Evolutionary conservation across 2,888 invertebrate species (phyloP), one percentile per base, ranked within the genome.

Genomic region (Parelbella ahira): DNA sequence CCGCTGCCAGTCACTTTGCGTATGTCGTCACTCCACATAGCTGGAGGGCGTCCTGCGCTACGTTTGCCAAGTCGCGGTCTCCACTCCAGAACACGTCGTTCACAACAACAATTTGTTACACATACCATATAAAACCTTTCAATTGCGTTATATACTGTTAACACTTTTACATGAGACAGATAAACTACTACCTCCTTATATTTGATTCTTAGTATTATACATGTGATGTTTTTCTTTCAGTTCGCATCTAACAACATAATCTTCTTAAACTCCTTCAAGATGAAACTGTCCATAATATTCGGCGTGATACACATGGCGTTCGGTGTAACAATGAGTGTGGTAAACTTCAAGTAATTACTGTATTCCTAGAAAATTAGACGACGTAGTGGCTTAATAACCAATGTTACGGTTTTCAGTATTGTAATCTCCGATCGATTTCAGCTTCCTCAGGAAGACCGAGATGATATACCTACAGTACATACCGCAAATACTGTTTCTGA

Each of bases 301-400:
- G 93, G 93, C 13, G 91, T 93, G 29, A 71, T 89, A 24, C 93
- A 93, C 69, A 93, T 93, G 93, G 84, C 90, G 58, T 91, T 93
- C 72, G 93, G 93, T 51, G 90, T 93, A 55, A 77, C 89, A 57
- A 88, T 93, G 63, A 90, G 89, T 79, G 86, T 89, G 75, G 82
- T 88, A 74, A 90, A 90, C 82, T 88, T 89, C 80, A 86, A 82
- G 84, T 86, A 87, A 87, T 84, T 86, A 87, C 80, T 80, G 70
- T 81, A 82, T 86, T 86, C 80, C 79, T 84, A 83, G 84, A 83
- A 78, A n/a, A 71, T 58, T 75, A 74, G 73, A 56, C 54, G 61
- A 54, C 52, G 51, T 75, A 68, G 61, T 56, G 43, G 47, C 46
- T 39, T 53, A 23, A 12, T 37, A 37, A 37, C 32, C 44, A 39